A percentile compares a stretch with the other conserved stretches of the same genome.
Conservation (phyloP, 2,888 invertebrate species). For the Nasonovia ribisnigri region DNA sequence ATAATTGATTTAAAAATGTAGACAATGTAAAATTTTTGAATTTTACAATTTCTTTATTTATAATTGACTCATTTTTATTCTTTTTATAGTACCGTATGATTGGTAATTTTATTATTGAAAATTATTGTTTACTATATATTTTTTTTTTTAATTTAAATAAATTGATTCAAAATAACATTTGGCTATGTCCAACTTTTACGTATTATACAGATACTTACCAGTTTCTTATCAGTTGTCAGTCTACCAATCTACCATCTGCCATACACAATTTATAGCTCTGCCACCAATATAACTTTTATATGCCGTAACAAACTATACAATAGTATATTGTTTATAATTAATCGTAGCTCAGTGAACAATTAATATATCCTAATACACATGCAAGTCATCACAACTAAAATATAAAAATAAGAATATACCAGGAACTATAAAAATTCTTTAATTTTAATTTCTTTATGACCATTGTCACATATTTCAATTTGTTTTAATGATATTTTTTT, state of each 20-base stretch:
- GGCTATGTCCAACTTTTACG: neutral
- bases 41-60: neutral
- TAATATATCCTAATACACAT: neutral
- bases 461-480: neutral
- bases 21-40: neutral
- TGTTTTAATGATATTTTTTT: too few species aligned
- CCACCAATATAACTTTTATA: too few species aligned
- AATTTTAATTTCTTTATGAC: neutral
- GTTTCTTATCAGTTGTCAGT: neutral
- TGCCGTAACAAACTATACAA: too few species aligned
- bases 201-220: neutral
- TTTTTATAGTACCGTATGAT: neutral
- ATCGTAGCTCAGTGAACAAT: neutral
- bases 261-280: too few species aligned
- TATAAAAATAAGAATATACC: neutral
- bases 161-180: neutral
- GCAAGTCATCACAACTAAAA: too few species aligned
- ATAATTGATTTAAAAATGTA: neutral
- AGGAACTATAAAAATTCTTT: neutral
- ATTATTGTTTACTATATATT: neutral
- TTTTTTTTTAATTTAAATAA: neutral
- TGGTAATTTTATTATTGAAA: neutral
- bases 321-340: neutral
- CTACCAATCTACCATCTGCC: neutral
- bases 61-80: neutral